Percentiles rank a stretch among this genome's conserved stretches.
These are phyloP conservation scores for Mimachlamys varia DNA, from an alignment of 2,888 invertebrate species.

Conservation along the genomic window DNA sequence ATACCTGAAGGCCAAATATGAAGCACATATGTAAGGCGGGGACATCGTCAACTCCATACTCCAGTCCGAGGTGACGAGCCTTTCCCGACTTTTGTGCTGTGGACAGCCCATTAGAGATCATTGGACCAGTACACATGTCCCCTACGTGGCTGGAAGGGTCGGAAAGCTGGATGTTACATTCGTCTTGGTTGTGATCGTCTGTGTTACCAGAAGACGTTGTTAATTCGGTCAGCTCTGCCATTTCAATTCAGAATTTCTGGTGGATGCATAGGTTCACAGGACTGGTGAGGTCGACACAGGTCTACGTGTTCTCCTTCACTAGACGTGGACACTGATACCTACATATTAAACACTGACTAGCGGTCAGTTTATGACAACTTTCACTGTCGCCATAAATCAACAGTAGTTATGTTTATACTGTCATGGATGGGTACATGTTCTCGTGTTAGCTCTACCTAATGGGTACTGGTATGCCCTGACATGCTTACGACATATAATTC, in stretches of 20 bases:
- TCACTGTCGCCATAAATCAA: neutral
- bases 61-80: conserved; percentile 43
- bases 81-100: neutral
- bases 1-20: conserved; percentile 73
- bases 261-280: neutral
- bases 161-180: neutral
- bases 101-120: neutral
- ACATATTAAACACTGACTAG: neutral
- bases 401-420: neutral
- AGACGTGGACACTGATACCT: neutral
- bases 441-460: neutral
- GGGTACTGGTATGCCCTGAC: neutral
- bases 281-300: neutral
- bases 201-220: neutral
- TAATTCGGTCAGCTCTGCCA: neutral
- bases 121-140: neutral
- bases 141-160: neutral
- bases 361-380: conserved; percentile 4
- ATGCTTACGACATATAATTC: neutral
- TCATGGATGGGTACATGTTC: neutral
- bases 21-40: conserved; percentile 68
- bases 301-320: neutral
- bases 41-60: conserved; percentile 68
- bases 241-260: neutral
- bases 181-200: neutral